Percentiles rank a stretch among this genome's conserved stretches.
phyloP scores from a whole-genome alignment of 2,888 invertebrate genomes.

The Lottia scabra region DNA sequence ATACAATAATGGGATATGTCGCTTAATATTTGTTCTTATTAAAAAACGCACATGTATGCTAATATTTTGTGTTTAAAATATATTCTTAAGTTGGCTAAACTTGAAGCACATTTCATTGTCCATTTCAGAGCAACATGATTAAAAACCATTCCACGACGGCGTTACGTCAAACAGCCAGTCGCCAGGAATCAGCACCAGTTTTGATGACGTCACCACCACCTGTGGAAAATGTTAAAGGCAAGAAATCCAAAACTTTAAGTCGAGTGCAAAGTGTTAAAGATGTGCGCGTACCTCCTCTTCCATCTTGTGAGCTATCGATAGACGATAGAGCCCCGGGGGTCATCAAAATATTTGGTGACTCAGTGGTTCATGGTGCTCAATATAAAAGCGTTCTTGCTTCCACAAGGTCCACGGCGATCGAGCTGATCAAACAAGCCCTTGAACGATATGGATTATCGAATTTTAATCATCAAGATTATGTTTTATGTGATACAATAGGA shows the following conservation, averaged over 20 bases:
- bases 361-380: conserved; percentile 56
- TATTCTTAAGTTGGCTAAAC: too few species aligned
- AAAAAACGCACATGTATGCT: too few species aligned
- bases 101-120: too few species aligned
- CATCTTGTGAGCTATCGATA: conserved; percentile 50
- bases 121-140: neutral
- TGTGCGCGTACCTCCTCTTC: neutral
- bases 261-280: conserved; percentile 13
- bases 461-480: conserved; percentile 43
- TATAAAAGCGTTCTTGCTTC: conserved; percentile 64
- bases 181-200: neutral
- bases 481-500: conserved; percentile 64
- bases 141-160: conserved; percentile 2
- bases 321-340: conserved; percentile 60
- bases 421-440: conserved; percentile 61
- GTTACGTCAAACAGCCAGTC: neutral
- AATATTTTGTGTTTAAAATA: too few species aligned
- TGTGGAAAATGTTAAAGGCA: conserved; percentile 1
- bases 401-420: conserved; percentile 55
- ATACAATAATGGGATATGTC: too few species aligned
- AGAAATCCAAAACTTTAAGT: conserved; percentile 11
- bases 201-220: neutral
- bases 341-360: conserved; percentile 60
- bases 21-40: too few species aligned
- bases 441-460: conserved; percentile 56